Base-by-base conservation (phyloP, 64 coral and sea anemone genomes). In the Stylophora pistillata region DNA sequence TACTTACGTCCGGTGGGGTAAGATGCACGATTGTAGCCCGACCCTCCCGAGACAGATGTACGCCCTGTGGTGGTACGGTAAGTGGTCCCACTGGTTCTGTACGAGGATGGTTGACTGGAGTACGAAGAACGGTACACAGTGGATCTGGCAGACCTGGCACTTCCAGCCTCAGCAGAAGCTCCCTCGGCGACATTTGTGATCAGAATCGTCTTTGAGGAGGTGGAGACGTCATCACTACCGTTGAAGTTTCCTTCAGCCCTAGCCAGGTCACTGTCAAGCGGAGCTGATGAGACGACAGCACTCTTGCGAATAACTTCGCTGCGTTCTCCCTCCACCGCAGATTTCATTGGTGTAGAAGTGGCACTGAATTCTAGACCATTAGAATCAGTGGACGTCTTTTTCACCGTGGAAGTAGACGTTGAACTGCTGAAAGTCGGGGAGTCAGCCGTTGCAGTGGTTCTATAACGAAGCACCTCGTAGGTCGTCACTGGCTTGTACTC, bases 401-500 rank as follows among this genome's bases (percentile, higher is more conserved):
- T 73, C 5, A 73, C 71, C 9, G 29, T 34, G 71, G 32, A 73
- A 1, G 29, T 73, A 10, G 71, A 17, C 32, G 30, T 32, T 73
- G 71, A 32, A 33, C 13, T 33, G 53, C 55, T 53, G 26, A 0
- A 23, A 18, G 27, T 32, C 5, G 68, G 47, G 20, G 68, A 79
- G 15, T 30, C 30, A 13, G 16, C 77, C 15, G 29, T 74, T 16
- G 55, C 29, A 2, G 55, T 15, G 10, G 9, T 55, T 59, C 59
- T 66, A 20, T 30, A 74, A 21, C 78, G 88, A 13, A 55, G 66
- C 13, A 90, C 56, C 10, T 82, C 88, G 13, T 90, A 90, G 29
- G 77, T 59, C 13, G 53, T 90, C n/a, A 90, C 88, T 12, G 88
- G 88, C 78, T 73, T 10, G 30, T 90, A 90, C 1, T 90, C 88